phyloP scores from a whole-genome alignment of 92 coral and sea anemone species.

The Umimayanthus kanabou region DNA sequence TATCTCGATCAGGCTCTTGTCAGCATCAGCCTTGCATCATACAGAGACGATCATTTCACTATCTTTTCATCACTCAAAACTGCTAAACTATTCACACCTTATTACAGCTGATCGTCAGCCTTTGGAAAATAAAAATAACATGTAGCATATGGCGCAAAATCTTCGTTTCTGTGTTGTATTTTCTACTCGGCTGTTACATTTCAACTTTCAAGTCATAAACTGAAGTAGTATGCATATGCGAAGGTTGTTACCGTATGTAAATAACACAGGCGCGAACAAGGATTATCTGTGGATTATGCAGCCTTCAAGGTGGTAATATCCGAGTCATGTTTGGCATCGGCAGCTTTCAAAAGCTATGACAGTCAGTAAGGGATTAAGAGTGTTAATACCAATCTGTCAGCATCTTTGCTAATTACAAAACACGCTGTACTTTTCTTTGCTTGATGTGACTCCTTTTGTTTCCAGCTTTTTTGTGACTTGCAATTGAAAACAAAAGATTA shows the following conservation, averaged over 20 bases:
- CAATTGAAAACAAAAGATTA: slow-evolving; percentile 5
- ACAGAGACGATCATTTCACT: slow-evolving; percentile 15
- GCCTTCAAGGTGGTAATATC: slow-evolving; percentile 30
- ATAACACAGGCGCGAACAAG: slow-evolving; percentile 39
- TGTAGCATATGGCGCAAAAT: slow-evolving; percentile 7
- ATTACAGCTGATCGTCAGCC: slow-evolving; percentile 40
- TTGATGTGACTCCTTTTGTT: slow-evolving; percentile 7
- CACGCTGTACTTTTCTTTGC: slow-evolving; percentile 5
- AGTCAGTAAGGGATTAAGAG: slow-evolving; percentile 29
- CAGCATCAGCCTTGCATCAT: slow-evolving; percentile 7
- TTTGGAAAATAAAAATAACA: slow-evolving; percentile 7
- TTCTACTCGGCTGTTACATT: not conserved
- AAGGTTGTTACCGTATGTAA: slow-evolving; percentile 11
- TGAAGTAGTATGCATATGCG: not conserved
- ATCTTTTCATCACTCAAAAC: slow-evolving; percentile 48
- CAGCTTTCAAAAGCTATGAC: slow-evolving; percentile 39
- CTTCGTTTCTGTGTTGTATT: not conserved
- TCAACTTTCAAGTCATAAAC: slow-evolving; percentile 5
- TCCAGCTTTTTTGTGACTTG: not conserved
- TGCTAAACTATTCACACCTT: slow-evolving; percentile 35
- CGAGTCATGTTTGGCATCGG: slow-evolving; percentile 39
- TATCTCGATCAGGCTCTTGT: slow-evolving; percentile 39
- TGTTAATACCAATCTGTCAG: slow-evolving; percentile 41
- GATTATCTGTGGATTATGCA: slow-evolving; percentile 27
- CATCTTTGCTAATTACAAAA: slow-evolving; percentile 25